Evolutionary conservation across 2,888 invertebrate species (phyloP), one percentile per base, ranked within the genome.

Genomic region (Nomada ferruginata): DNA sequence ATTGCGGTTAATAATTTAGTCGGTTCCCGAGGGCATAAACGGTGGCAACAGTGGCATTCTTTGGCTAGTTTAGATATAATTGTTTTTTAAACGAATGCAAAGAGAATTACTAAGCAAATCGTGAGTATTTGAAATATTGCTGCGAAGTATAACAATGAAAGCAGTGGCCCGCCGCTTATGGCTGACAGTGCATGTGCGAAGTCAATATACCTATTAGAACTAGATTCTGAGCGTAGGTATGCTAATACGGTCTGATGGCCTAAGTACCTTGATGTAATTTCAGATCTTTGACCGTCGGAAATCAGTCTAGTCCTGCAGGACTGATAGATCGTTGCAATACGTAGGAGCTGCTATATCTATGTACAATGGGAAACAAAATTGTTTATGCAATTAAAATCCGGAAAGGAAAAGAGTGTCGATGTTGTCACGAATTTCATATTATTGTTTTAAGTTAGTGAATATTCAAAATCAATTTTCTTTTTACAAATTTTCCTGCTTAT

Each of bases 241-340:
- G 77, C 59, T 73, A 83, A 82, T 83, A 50, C 65, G 53, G 55
- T 61, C 69, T 64, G 61, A 85, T 65, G 55, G 63, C 61, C 76
- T 75, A 73, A 73, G 74, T 77, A 76, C 77, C 52, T 42, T 78
- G 82, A 88, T 85, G 85, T 82, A 89, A 88, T 87, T 89, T 82
- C 86, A 87, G 89, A 89, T 87, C 83, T 86, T 84, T 80, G 87
- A 85, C 80, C 85, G 81, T 82, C 77, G 69, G 78, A 78, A 80
- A 69, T 76, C 59, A 60, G 61, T 68, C 66, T 73, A 76, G 47
- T 76, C 68, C 75, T 71, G 66, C 55, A 23, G 23, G 55, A 3
- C 47, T 15, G 47, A 47, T 3, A 15, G 13, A 47, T 47, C 10
- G 47, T 47, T 15, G 11, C 15, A 47, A 15, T 15, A 15, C 15